Evolutionary conservation across 1,140 invertebrate species (phyloP).

Genomic region (Drosophila sulfurigaster): DNA sequence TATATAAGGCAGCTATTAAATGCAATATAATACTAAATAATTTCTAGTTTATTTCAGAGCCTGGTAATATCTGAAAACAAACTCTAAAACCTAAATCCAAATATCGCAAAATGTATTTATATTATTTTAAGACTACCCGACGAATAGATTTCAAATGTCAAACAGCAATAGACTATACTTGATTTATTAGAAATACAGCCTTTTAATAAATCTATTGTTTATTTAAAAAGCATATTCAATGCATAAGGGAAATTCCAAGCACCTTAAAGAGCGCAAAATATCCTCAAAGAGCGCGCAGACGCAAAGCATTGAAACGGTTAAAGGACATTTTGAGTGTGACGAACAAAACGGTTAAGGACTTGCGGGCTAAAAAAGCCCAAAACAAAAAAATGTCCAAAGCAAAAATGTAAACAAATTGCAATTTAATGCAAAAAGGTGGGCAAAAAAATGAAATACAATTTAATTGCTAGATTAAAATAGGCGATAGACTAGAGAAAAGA

Average conservation of each 20-base stretch:
- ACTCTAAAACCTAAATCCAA: no score
- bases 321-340: conserved; percentile 16
- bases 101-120: no score
- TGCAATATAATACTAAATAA: background rate
- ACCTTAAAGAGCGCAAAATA: conserved; percentile 45
- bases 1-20: background rate
- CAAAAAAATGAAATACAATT: background rate
- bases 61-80: no score
- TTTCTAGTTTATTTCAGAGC: no score
- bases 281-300: conserved; percentile 59
- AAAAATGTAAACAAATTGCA: conserved; percentile 62
- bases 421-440: background rate
- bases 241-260: background rate
- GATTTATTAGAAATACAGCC: no score
- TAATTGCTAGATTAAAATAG: conserved; percentile 6
- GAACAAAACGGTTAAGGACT: conserved; percentile 48
- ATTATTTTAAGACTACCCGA: no score
- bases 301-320: conserved; percentile 45
- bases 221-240: background rate
- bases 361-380: conserved; percentile 60
- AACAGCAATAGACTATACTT: no score
- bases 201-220: conserved; percentile 8
- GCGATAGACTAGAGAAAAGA: background rate
- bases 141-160: no score
- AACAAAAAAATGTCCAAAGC: conserved; percentile 43